phyloP scores from a whole-genome alignment of 2,888 invertebrate genomes.

The Stenchaetothrips biformis region DNA sequence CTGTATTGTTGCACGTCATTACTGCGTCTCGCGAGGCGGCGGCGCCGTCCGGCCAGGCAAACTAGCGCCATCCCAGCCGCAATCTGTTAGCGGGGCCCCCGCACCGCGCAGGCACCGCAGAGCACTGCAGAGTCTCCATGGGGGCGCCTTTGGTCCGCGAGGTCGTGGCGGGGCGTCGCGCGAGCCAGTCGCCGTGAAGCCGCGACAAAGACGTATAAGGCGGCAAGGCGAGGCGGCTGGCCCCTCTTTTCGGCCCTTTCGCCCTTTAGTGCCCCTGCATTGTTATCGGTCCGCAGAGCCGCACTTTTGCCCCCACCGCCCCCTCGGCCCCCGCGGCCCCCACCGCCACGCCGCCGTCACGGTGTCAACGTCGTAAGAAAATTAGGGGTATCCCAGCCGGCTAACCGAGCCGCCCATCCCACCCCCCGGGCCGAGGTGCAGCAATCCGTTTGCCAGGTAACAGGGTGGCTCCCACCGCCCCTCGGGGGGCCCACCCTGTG shows the following conservation, averaged over 20 bases:
- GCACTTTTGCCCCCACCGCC: background rate
- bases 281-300: no score
- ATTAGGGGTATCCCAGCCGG: no score
- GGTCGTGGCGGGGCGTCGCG: background rate
- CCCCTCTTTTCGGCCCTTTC: background rate
- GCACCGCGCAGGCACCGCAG: background rate
- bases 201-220: slow-evolving; percentile 5
- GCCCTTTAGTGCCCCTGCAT: background rate
- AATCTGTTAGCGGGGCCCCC: background rate
- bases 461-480: background rate
- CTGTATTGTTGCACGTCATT: no score
- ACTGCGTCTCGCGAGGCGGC: no score
- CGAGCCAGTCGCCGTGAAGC: background rate
- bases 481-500: background rate
- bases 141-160: no score
- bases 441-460: no score
- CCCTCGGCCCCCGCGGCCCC: background rate
- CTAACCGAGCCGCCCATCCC: no score
- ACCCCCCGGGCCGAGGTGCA: no score
- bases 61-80: background rate
- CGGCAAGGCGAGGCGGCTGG: background rate
- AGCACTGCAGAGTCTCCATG: no score
- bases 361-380: no score
- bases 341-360: background rate
- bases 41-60: no score